These are phyloP conservation scores for Scolanthus callimorphus DNA, from an alignment of 92 coral and sea anemone species.

Conservation along the genomic window DNA sequence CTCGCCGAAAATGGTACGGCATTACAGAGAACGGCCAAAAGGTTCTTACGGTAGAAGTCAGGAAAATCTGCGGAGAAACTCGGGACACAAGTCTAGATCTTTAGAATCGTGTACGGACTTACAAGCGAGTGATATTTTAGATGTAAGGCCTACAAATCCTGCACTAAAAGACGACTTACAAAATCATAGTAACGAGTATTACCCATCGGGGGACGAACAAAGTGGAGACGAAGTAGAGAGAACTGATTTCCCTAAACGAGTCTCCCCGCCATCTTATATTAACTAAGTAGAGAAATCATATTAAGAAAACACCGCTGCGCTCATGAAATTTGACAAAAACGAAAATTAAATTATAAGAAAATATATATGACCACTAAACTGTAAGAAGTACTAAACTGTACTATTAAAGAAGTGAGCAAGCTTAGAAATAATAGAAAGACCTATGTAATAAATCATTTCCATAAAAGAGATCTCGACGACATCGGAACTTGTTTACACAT, in stretches of 20 bases:
- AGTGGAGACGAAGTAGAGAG: background rate
- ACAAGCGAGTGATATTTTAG: background rate
- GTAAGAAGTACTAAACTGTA: too few relatives aligned
- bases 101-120: background rate
- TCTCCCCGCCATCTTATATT: constrained; percentile 9
- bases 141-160: constrained; percentile 1
- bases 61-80: background rate
- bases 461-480: too few relatives aligned
- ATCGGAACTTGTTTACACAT: too few relatives aligned
- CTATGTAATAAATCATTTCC: too few relatives aligned
- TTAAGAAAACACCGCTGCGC: too few relatives aligned
- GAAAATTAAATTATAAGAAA: too few relatives aligned
- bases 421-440: too few relatives aligned
- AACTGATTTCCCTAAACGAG: constrained; percentile 1
- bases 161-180: background rate
- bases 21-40: constrained; percentile 63
- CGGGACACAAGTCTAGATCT: background rate
- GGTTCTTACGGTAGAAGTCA: constrained; percentile 66
- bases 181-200: background rate
- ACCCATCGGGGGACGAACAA: background rate
- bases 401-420: too few relatives aligned
- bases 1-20: constrained; percentile 73
- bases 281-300: too few relatives aligned
- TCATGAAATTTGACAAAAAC: too few relatives aligned
- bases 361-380: too few relatives aligned